phyloP scores from a whole-genome alignment of 2,113 vertebrate species.

The Varanus komodoensis region DNA sequence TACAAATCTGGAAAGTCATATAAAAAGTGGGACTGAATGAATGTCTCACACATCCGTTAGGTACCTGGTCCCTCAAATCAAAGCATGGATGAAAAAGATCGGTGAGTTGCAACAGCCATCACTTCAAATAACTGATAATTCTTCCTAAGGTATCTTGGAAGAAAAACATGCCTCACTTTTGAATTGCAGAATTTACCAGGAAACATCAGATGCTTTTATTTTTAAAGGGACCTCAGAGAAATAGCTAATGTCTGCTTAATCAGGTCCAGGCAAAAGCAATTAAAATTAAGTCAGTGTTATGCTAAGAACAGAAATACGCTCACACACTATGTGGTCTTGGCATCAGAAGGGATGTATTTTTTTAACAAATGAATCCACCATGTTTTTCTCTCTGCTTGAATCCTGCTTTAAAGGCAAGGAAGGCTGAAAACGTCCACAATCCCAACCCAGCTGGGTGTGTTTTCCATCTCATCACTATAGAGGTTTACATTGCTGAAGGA shows the following conservation, averaged over 20 bases:
- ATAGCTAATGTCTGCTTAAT: slow-evolving; percentile 18
- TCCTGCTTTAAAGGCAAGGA: slow-evolving; percentile 16
- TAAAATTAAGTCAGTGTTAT: slow-evolving; percentile 21
- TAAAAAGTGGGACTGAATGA: too few relatives aligned
- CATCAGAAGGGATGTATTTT: background rate
- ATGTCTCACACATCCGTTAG: background rate
- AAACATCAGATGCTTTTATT: slow-evolving; percentile 20
- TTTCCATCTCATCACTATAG: background rate
- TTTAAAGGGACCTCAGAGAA: slow-evolving; percentile 21
- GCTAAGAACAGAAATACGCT: slow-evolving; percentile 24
- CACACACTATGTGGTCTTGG: background rate
- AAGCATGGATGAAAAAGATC: slow-evolving; percentile 4
- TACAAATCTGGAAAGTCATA: too few relatives aligned
- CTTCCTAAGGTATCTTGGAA: background rate
- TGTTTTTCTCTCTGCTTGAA: background rate
- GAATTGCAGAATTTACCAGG: slow-evolving; percentile 32
- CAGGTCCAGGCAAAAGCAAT: slow-evolving; percentile 21
- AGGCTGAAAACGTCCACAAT: too few relatives aligned
- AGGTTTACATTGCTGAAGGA: too few relatives aligned
- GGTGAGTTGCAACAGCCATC: background rate
- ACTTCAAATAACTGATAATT: slow-evolving; percentile 24
- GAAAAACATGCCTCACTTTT: background rate
- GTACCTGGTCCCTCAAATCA: background rate
- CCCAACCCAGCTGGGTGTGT: background rate
- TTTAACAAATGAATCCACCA: background rate